Percentiles rank a stretch among this genome's conserved stretches.
phyloP scores from a whole-genome alignment of 2,113 vertebrate genomes.

The Thamnaconus septentrionalis region DNA sequence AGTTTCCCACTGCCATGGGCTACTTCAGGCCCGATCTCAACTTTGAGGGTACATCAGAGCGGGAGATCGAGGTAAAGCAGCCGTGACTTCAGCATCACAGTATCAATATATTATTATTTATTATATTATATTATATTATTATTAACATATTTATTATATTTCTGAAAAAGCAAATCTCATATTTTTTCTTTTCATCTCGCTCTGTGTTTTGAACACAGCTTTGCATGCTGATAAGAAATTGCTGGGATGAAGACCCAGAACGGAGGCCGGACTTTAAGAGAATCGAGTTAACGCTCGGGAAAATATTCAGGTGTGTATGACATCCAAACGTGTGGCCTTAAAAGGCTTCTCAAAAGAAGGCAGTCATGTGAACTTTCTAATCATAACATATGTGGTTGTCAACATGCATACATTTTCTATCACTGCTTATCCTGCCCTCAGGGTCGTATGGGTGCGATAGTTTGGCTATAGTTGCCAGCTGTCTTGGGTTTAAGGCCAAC shows the following conservation, averaged over 20 bases:
- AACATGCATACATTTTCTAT: too few relatives aligned
- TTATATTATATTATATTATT: too few relatives aligned
- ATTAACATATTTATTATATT: too few relatives aligned
- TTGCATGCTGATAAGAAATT: conserved; percentile 86
- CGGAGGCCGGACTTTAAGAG: conserved; percentile 95
- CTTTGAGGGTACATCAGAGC: conserved; percentile 82
- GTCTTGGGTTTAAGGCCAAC: too few relatives aligned
- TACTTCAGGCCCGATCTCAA: conserved; percentile 89
- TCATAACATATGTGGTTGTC: too few relatives aligned
- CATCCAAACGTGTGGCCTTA: not conserved
- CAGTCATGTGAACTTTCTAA: too few relatives aligned
- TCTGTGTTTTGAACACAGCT: conserved; percentile 65
- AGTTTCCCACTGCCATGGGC: conserved; percentile 55
- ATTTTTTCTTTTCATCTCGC: not conserved
- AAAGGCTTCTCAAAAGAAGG: not conserved
- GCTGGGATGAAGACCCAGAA: conserved; percentile 99
- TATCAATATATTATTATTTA: too few relatives aligned
- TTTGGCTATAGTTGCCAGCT: too few relatives aligned
- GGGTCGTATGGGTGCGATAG: too few relatives aligned
- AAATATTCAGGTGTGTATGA: conserved; percentile 91
- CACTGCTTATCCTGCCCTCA: too few relatives aligned
- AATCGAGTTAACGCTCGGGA: conserved; percentile 87
- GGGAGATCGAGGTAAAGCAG: conserved; percentile 84
- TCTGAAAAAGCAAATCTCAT: not conserved
- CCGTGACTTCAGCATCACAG: too few relatives aligned